Evolutionary conservation across 2,113 vertebrate species (phyloP), one percentile per base, ranked within the genome.

Genomic region (Dendropsophus ebraccatus): DNA sequence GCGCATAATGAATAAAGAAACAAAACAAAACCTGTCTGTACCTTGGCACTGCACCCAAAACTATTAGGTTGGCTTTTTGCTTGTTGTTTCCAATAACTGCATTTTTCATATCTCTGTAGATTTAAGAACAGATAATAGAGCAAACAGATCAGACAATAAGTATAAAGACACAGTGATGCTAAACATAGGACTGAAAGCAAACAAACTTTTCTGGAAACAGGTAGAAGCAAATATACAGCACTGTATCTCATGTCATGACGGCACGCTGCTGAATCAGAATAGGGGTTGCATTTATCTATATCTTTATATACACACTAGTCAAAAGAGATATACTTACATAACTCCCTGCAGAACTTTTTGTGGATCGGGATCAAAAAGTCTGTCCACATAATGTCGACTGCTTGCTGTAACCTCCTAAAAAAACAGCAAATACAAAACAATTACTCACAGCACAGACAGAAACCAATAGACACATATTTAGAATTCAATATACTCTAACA

Each of bases 31-130:
- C 28, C 23, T 25, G 23, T 16, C 93, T 92, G 88, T 94, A 99
- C 98, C 98, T 97, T 85, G 98, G 97, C 91, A 99, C 97, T 81
- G 98, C 98, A 95, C 98, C 98, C 88, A 99, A 95, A 91, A 99
- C 98, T 89, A 99, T 99, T 91, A 99, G 95, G 92, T 99, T 99
- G 91, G 98, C 97, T 94, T 99, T 99, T 94, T 99, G 98, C 91
- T 99, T 99, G 95, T 99, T 99, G 95, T 99, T 99, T 94, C 98
- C 98, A 91, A 99, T 99, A 88, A 99, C 98, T 45, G 98, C 98
- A 91, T 99, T 99, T 95, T 99, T 99, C 98, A 99, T 99, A 93
- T 99, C 98, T 95, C 98, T 99, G 93, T 86, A 91, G 93, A 95
- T 92, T 92, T 88, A 90, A 89, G 92, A 92, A 91, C 89, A 94